phyloP scores from a whole-genome alignment of 1,140 invertebrate genomes.

The Pinna nobilis region DNA sequence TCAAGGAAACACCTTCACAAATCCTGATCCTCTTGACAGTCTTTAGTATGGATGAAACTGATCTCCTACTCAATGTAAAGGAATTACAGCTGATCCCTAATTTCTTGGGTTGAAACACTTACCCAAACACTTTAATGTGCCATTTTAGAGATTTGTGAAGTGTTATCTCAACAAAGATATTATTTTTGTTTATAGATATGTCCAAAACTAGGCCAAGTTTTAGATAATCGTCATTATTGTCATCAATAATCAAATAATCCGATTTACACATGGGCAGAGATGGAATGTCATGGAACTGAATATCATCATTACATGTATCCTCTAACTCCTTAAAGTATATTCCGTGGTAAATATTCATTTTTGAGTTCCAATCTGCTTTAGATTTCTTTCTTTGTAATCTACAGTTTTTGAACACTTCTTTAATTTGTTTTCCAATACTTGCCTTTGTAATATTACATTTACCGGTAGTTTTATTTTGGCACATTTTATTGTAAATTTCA shows the following conservation, averaged over 20 bases:
- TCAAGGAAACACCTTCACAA: not conserved
- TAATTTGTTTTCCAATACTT: conserved; percentile 4
- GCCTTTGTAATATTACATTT: not conserved
- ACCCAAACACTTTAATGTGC: not conserved
- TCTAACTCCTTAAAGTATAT: not conserved
- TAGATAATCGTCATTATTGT: not conserved
- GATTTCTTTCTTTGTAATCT: not conserved
- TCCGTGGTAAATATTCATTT: not conserved
- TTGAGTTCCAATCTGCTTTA: not conserved
- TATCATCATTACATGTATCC: not conserved
- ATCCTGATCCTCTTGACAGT: not conserved
- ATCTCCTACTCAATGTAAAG: not conserved
- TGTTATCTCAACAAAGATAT: not conserved
- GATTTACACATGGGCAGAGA: not conserved
- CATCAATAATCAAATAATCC: not conserved
- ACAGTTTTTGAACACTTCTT: not conserved
- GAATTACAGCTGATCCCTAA: not conserved
- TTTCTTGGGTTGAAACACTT: not conserved
- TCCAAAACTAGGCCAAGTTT: not conserved
- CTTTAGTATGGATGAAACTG: not conserved
- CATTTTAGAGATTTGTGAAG: not conserved
- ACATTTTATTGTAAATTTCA: not conserved
- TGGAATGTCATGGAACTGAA: not conserved
- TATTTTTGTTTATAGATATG: not conserved
- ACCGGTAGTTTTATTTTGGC: too few relatives aligned